Percentiles rank a stretch among this genome's conserved stretches.
These are phyloP conservation scores for Epizoanthus stellaris DNA, from an alignment of 92 coral and sea anemone genomes.

Conservation along the genomic window DNA sequence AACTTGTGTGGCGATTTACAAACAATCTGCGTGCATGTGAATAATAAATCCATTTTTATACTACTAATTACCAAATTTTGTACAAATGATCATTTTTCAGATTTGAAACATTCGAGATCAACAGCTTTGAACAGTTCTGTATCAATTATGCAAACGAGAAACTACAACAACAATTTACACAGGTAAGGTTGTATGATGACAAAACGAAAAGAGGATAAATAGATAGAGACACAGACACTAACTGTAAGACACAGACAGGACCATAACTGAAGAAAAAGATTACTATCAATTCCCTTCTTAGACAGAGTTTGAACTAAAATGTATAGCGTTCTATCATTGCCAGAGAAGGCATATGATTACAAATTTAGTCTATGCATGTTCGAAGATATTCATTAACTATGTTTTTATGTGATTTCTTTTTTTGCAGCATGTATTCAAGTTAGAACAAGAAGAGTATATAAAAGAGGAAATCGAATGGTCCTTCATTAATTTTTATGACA, in stretches of 20 bases:
- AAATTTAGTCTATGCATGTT: too few species aligned
- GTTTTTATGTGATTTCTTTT: not conserved
- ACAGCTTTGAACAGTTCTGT: constrained; percentile 99
- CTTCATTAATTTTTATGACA: constrained; percentile 93
- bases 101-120: constrained; percentile 95
- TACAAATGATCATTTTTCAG: constrained; percentile 53
- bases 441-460: constrained; percentile 97
- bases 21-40: too few species aligned
- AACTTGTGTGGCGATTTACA: too few species aligned
- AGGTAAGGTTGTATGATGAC: constrained; percentile 56
- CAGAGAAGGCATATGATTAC: not conserved
- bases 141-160: constrained; percentile 98
- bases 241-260: too few species aligned
- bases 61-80: too few species aligned
- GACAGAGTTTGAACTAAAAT: not conserved
- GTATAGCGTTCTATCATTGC: not conserved
- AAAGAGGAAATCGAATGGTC: constrained; percentile 98
- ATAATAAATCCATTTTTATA: too few species aligned
- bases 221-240: not conserved
- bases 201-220: not conserved
- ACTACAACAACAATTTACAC: constrained; percentile 97
- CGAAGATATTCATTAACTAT: not conserved
- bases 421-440: constrained; percentile 93
- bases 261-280: too few species aligned
- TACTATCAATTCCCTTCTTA: too few species aligned